Percentiles rank a stretch among this genome's conserved stretches.
phyloP scores from a whole-genome alignment of 2,888 invertebrate species.

The Baronia brevicornis region DNA sequence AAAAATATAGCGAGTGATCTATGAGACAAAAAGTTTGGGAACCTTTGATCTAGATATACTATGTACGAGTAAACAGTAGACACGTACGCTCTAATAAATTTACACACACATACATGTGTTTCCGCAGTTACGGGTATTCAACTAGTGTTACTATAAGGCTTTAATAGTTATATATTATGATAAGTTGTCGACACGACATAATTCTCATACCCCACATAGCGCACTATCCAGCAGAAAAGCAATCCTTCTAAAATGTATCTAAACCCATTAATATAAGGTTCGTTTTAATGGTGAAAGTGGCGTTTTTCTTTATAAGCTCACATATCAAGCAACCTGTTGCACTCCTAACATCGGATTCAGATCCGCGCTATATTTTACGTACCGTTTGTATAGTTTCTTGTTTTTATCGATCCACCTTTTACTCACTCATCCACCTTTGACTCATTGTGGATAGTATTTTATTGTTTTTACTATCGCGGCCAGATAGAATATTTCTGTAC shows the following conservation, averaged over 20 bases:
- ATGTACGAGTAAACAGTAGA: too few relatives aligned
- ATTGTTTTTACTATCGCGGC: too few relatives aligned
- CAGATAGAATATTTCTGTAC: too few relatives aligned
- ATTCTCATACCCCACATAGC: slow-evolving; percentile 12
- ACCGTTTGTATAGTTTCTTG: slow-evolving; percentile 1
- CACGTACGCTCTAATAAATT: too few relatives aligned
- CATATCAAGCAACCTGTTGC: slow-evolving; percentile 8
- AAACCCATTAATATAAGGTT: neutral
- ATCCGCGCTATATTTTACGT: slow-evolving; percentile 9
- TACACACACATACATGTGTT: too few relatives aligned
- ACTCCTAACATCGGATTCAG: slow-evolving; percentile 10
- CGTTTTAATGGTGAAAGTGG: slow-evolving; percentile 1
- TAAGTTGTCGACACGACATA: slow-evolving; percentile 10
- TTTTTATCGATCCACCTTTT: slow-evolving; percentile 1
- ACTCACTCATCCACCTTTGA: too few relatives aligned
- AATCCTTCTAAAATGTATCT: neutral
- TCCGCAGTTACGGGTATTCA: slow-evolving; percentile 9
- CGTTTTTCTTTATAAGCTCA: too few relatives aligned
- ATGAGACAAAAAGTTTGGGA: too few relatives aligned
- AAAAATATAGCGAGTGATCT: too few relatives aligned
- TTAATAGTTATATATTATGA: slow-evolving; percentile 4
- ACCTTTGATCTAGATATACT: too few relatives aligned
- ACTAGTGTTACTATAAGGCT: slow-evolving; percentile 4
- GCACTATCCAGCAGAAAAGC: neutral
- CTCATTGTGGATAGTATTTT: too few relatives aligned